Evolutionary conservation across 2,797 vertebrate genomes (phyloP), one percentile per base, ranked within the genome.

Genomic region (Yasuhikotakia modesta): DNA sequence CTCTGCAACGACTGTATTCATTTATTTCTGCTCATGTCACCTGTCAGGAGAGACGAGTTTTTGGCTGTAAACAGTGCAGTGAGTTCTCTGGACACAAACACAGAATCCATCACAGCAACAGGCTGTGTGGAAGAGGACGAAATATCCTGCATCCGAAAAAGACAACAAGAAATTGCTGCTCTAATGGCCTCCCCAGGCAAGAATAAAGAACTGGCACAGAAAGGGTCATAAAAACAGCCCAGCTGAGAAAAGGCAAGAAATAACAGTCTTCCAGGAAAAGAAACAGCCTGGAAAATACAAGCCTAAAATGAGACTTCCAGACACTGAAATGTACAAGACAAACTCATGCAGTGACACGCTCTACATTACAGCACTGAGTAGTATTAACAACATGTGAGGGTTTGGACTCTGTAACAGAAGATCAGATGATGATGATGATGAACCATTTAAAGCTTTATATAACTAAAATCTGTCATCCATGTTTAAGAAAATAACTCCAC

Each of bases 141-240:
- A 22, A 22, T 52, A 53, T 45, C n/a, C 27, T n/a, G 2, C 19
- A 5, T 21, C 11, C 21, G 65, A 70, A 48, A 24, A 68, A 67
- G 30, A 39, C 19, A 43, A 53, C 35, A 32, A 69, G 46, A 65
- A 76, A 71, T 46, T 32, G 50, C 45, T 19, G 32, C 64, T 16
- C 21, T 74, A 21, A 66, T 52, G 63, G 43, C 55, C 69, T 77
- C 46, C 53, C 70, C 5, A n/a, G 32, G 46, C 45, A 50, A 30
- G 43, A 27, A 11, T 27, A 60, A 14, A 30, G 13, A 60, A 60
- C 57, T 5, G n/a, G 10, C 46, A 16, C 12, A 39, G 21, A 57
- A 43, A 60, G 24, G 35, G 32, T 61, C 60, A 55, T 53, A 70
- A 76, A 46, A 35, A 57, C 50, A 3, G 11, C 52, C 48, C 27